These are phyloP conservation scores for Platycercus adscitus DNA, from an alignment of 2,113 vertebrate species.

Conservation along the genomic window DNA sequence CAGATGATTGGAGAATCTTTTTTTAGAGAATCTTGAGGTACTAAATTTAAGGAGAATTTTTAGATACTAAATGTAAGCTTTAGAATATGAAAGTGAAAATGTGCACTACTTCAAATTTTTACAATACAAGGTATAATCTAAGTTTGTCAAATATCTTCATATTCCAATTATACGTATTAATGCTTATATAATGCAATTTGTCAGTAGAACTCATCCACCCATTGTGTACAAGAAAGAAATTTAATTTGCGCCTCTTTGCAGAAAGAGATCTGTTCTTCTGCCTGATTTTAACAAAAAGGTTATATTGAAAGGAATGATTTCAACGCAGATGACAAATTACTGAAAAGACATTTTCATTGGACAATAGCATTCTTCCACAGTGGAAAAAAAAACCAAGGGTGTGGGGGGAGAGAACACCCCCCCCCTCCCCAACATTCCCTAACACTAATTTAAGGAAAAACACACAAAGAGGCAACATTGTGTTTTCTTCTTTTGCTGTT, in stretches of 20 bases:
- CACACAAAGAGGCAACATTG: background rate
- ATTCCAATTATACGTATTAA: background rate
- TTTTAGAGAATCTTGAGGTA: background rate
- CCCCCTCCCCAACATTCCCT: background rate
- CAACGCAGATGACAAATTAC: constrained; percentile 34
- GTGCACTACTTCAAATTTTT: background rate
- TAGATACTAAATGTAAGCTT: background rate
- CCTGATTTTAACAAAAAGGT: constrained; percentile 35
- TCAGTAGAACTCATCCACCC: background rate
- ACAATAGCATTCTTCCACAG: background rate
- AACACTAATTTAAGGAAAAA: background rate
- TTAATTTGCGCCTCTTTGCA: background rate
- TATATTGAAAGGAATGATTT: constrained; percentile 31
- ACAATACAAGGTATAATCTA: background rate
- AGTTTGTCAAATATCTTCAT: background rate
- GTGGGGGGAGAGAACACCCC: background rate
- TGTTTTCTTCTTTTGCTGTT: background rate
- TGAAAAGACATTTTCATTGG: constrained; percentile 38
- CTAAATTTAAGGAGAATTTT: background rate
- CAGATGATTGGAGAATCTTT: background rate
- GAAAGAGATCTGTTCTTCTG: background rate
- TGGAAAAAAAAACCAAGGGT: background rate
- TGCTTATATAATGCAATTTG: background rate
- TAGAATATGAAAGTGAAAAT: background rate
- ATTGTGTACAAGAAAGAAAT: background rate